A percentile compares a stretch with the other conserved stretches of the same genome.
These are phyloP conservation scores for Epinotia brunnichana DNA, from an alignment of 2,888 invertebrate genomes.

Conservation along the genomic window DNA sequence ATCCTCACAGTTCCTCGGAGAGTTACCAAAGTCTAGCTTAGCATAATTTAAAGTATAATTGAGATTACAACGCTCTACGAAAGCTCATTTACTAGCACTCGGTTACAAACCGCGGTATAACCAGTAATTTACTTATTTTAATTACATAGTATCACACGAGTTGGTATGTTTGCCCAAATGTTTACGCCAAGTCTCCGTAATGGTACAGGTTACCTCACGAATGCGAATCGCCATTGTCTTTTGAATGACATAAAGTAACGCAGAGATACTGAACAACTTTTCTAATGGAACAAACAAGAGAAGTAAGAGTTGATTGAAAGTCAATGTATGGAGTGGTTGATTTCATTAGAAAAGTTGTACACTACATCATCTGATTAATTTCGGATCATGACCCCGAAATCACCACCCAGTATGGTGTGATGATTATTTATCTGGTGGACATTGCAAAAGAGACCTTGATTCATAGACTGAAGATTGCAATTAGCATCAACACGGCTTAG, in stretches of 20 bases:
- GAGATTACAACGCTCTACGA: conserved; percentile 13
- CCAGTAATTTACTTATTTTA: conserved; percentile 1
- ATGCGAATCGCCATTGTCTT: too few species aligned
- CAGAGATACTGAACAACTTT: too few species aligned
- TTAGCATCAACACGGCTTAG: neutral
- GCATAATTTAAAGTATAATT: conserved; percentile 32
- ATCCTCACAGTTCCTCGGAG: conserved; percentile 6
- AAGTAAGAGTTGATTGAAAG: too few species aligned
- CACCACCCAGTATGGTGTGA: too few species aligned
- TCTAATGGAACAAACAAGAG: too few species aligned
- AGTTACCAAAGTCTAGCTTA: conserved; percentile 31
- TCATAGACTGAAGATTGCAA: neutral
- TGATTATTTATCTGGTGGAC: too few species aligned
- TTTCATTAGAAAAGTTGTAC: too few species aligned
- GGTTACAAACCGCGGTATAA: conserved; percentile 34
- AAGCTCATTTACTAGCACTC: conserved; percentile 27
- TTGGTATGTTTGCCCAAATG: neutral
- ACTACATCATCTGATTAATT: too few species aligned
- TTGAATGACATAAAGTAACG: too few species aligned
- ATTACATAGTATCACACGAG: conserved; percentile 14
- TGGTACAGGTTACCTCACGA: neutral
- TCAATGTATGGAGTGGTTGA: too few species aligned
- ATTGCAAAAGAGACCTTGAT: neutral
- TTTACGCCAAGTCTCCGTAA: neutral
- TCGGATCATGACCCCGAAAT: too few species aligned